These are phyloP conservation scores for Dasyprocta punctata DNA, from an alignment of 2,113 vertebrate genomes.

Conservation along the genomic window DNA sequence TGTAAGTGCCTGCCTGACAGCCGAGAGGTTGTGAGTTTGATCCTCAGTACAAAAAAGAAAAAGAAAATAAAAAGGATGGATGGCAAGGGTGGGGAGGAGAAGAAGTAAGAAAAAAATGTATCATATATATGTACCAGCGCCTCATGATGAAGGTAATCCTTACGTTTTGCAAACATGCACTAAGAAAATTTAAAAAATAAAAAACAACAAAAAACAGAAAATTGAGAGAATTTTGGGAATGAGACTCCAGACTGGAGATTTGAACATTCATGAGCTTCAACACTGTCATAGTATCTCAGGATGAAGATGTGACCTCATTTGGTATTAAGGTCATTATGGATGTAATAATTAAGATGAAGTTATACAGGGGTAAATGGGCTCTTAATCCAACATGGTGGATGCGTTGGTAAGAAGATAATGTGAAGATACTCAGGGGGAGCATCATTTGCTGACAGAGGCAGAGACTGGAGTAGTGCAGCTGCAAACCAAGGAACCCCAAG, in stretches of 20 bases:
- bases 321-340: not conserved
- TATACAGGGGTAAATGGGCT: not conserved
- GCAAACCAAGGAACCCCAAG: not conserved
- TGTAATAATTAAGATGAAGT: not conserved
- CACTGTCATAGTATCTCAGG: not conserved
- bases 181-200: not conserved
- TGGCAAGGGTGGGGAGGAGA: not conserved
- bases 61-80: not conserved
- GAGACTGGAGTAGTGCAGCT: not conserved
- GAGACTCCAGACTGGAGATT: not conserved
- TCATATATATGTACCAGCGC: not conserved
- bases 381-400: not conserved
- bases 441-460: not conserved
- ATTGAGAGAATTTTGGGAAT: not conserved
- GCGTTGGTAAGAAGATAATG: not conserved
- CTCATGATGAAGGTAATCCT: not conserved
- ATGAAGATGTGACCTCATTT: not conserved
- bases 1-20: too few relatives aligned
- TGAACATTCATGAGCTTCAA: not conserved
- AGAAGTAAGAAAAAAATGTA: not conserved
- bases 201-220: not conserved
- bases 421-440: not conserved
- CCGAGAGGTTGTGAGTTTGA: too few relatives aligned
- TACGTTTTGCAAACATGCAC: not conserved
- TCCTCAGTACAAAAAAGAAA: too few relatives aligned